phyloP scores from a whole-genome alignment of 1,140 invertebrate genomes.

The Tetragnatha versicolor region DNA sequence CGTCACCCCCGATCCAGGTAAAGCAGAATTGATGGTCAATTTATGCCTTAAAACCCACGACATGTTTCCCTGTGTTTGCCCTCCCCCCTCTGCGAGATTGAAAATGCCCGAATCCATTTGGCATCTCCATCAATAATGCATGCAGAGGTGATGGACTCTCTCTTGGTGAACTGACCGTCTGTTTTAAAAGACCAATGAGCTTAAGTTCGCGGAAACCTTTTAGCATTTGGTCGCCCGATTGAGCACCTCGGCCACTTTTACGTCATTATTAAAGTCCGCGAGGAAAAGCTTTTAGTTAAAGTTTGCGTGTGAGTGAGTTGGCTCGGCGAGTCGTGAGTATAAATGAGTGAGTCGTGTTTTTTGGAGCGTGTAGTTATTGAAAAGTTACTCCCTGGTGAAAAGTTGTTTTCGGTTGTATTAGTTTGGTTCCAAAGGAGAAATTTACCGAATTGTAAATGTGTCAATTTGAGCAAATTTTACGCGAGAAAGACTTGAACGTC shows the following conservation, averaged over 20 bases:
- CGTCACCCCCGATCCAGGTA: background rate
- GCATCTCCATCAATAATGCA: conserved; percentile 19
- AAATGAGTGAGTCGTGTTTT: no score
- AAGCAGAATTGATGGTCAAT: conserved; percentile 8
- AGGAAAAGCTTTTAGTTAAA: conserved; percentile 18
- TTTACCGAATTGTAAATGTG: no score
- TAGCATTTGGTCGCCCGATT: conserved; percentile 12
- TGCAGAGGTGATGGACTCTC: background rate
- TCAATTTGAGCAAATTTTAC: no score
- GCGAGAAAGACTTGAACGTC: no score
- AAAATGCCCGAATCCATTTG: background rate
- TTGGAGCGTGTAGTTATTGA: no score
- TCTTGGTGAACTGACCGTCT: conserved; percentile 12
- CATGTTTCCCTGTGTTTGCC: background rate
- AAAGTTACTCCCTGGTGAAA: no score
- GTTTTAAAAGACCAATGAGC: background rate
- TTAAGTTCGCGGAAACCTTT: background rate
- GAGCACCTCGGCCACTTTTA: background rate
- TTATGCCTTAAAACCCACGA: background rate
- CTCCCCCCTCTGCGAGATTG: background rate
- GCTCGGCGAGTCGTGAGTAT: no score
- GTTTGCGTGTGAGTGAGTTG: background rate
- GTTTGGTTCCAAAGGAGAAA: no score
- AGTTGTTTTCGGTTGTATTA: no score
- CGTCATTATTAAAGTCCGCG: background rate